phyloP scores from a whole-genome alignment of 2,888 invertebrate species.

The Camptogramma bilineatum region DNA sequence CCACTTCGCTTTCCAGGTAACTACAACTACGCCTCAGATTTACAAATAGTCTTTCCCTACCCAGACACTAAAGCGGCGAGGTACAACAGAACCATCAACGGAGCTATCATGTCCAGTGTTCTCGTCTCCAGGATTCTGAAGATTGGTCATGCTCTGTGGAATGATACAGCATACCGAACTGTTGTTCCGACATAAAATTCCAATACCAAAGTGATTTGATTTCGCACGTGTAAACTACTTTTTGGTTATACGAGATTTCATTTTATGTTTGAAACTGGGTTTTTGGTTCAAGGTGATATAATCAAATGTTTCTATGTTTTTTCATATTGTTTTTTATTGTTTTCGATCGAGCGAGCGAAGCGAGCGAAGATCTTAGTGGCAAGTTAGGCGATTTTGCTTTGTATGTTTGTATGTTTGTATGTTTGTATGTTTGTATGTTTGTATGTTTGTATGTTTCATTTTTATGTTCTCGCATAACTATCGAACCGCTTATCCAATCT shows the following conservation, averaged over 20 bases:
- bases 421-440: too few species aligned
- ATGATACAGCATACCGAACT: conserved; percentile 43
- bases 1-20: conserved; percentile 48
- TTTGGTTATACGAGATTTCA: background rate
- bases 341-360: background rate
- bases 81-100: conserved; percentile 60
- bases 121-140: conserved; percentile 59
- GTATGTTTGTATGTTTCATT: too few species aligned
- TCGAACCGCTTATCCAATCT: too few species aligned
- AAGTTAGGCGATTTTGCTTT: too few species aligned
- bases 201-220: background rate
- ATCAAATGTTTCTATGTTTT: background rate
- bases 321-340: background rate
- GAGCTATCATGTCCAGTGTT: conserved; percentile 54
- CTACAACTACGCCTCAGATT: conserved; percentile 46
- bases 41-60: conserved; percentile 50
- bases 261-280: background rate
- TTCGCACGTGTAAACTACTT: background rate
- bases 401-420: too few species aligned
- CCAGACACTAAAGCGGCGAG: conserved; percentile 43
- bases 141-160: conserved; percentile 51
- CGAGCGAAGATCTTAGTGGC: too few species aligned
- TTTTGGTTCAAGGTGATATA: background rate
- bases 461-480: too few species aligned
- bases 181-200: background rate